Evolutionary conservation across 2,113 vertebrate genomes (phyloP).

Genomic region (Odontophorus gujanensis): DNA sequence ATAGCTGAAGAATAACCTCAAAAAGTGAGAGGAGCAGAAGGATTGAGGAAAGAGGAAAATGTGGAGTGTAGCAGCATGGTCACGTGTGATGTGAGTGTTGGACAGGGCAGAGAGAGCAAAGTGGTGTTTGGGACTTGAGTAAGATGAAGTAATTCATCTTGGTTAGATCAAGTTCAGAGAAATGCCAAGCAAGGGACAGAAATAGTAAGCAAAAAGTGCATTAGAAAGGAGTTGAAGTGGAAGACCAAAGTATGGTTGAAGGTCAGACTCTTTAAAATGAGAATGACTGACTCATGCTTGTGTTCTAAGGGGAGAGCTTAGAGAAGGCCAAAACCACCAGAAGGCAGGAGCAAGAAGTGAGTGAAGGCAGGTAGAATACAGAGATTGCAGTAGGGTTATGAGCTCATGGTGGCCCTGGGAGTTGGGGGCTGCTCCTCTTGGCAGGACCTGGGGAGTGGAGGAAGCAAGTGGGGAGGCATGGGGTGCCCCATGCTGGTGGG

Average conservation of each 20-base stretch:
- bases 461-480: background rate
- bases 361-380: background rate
- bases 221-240: background rate
- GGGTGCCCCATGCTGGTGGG: rapidly evolving
- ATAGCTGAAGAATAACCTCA: background rate
- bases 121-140: background rate
- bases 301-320: background rate
- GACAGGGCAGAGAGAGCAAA: background rate
- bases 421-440: background rate
- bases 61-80: background rate
- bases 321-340: background rate
- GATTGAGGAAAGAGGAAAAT: background rate
- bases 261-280: background rate
- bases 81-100: background rate
- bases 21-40: background rate
- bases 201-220: constrained; percentile 1
- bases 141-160: background rate
- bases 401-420: background rate
- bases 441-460: background rate
- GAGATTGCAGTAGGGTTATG: background rate
- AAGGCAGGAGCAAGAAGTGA: background rate
- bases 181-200: constrained; percentile 20
- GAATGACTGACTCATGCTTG: background rate
- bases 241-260: constrained; percentile 17
- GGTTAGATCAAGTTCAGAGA: constrained; percentile 23